Base-by-base conservation (phyloP, 92 coral and sea anemone species). In the Zoanthus sansibaricus region DNA sequence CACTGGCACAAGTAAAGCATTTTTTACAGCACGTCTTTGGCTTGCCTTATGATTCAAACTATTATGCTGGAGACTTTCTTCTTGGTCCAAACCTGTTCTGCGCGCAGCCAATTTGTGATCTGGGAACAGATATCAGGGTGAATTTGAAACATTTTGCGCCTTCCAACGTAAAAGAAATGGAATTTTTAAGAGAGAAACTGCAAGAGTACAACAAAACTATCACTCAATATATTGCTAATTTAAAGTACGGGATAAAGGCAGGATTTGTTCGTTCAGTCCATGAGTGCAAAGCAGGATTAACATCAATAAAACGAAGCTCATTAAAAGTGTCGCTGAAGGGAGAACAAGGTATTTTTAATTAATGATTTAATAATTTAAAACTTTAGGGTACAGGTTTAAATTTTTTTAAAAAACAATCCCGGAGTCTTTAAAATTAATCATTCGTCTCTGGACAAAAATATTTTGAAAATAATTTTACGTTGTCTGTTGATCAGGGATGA, bases 241-340 rank as follows among this genome's bases (percentile, higher is more conserved):
- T 95, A 62, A 82, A 75, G 25, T 89, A 78, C 20, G 99, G 99
- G 18, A 91, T 88, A 12, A 89, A 89, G n/a, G 90, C 95, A 20
- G 99, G 99, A 0, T 95, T 97, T 98, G 97, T 95, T 0, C 93
- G 98, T 10, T 92, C 98, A 4, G 48, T 45, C 17, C 97, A 97
- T 14, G 97, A 93, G 44, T 97, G 99, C 49, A 11, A 79, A 33
- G 99, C 98, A 30, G 99, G 99, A 0, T 52, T 92, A 2, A 76
- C 91, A 30, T 72, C 94, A 30, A 69, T 92, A 6, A 96, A 91
- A 54, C 62, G 90, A 21, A 25, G 16, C 1, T 94, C 82, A 18
- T 61, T 86, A 3, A 72, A 84, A 0, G 82, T 95, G 1, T 86
- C 95, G 1, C 77, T 84, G 32, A 20, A 80, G 10, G 95, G 94